Conservation (phyloP, 2,113 vertebrate species). For the Tetrao urogallus region DNA sequence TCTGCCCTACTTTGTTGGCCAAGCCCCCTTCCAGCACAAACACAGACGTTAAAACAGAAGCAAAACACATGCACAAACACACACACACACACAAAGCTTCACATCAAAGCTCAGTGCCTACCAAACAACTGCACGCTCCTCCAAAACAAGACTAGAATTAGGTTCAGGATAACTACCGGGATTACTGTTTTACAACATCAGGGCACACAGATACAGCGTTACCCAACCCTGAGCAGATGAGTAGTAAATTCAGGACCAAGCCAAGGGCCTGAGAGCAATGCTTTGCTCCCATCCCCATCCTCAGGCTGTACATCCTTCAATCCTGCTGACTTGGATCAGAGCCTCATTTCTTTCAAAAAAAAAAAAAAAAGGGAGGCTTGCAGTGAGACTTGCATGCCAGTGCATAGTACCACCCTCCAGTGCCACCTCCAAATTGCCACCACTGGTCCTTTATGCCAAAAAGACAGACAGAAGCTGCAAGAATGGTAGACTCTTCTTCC, state of each 20-base stretch:
- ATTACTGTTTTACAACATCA: background rate
- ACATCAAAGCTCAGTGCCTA: background rate
- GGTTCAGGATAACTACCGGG: no score
- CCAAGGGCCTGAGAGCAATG: background rate
- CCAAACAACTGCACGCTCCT: background rate
- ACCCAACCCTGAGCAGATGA: background rate
- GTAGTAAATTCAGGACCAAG: background rate
- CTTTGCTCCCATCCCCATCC: background rate
- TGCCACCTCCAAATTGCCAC: background rate
- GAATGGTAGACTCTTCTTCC: background rate
- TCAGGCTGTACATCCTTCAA: background rate
- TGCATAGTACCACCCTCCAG: background rate
- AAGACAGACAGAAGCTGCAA: background rate
- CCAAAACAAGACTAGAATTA: background rate
- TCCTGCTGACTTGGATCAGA: fast-evolving
- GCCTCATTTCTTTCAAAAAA: background rate
- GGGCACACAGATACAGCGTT: background rate
- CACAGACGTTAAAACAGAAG: background rate
- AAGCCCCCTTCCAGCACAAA: background rate
- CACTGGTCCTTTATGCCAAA: background rate
- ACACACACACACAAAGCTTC: background rate
- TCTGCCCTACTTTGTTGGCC: background rate
- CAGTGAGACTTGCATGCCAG: background rate
- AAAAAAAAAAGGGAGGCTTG: background rate
- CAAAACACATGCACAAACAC: background rate